Evolutionary conservation across 1,140 invertebrate genomes (phyloP).

Genomic region (Drosophila saltans): DNA sequence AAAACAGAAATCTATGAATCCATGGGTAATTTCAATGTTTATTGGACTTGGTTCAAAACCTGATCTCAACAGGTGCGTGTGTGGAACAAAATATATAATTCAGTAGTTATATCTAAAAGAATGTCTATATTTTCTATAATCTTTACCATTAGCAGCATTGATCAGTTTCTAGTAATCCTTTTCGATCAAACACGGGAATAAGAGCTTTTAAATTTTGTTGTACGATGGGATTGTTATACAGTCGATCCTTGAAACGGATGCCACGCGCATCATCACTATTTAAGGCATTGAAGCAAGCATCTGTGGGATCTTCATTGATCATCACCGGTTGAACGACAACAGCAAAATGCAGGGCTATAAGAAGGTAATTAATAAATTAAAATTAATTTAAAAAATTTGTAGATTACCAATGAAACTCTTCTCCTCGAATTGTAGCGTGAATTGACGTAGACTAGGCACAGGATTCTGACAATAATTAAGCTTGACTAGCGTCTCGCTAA

Average conservation of each 20-base stretch:
- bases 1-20: no score
- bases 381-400: neutral
- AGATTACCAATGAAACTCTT: conserved; percentile 72
- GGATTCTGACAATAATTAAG: conserved; percentile 56
- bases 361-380: neutral
- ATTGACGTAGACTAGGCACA: conserved; percentile 66
- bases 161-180: conserved; percentile 71
- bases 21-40: no score
- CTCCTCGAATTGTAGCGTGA: conserved; percentile 60
- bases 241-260: conserved; percentile 62
- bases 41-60: no score
- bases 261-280: conserved; percentile 74
- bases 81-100: no score
- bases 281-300: conserved; percentile 75
- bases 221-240: conserved; percentile 64
- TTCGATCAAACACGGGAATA: conserved; percentile 71
- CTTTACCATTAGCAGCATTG: conserved; percentile 30
- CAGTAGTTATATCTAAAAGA: no score
- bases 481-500: conserved; percentile 61
- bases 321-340: conserved; percentile 73
- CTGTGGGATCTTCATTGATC: conserved; percentile 67
- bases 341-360: conserved; percentile 65
- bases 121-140: no score
- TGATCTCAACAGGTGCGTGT: no score
- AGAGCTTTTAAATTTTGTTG: conserved; percentile 60